Conservation (phyloP, 1,140 invertebrate species). For the Ylistrum balloti region DNA sequence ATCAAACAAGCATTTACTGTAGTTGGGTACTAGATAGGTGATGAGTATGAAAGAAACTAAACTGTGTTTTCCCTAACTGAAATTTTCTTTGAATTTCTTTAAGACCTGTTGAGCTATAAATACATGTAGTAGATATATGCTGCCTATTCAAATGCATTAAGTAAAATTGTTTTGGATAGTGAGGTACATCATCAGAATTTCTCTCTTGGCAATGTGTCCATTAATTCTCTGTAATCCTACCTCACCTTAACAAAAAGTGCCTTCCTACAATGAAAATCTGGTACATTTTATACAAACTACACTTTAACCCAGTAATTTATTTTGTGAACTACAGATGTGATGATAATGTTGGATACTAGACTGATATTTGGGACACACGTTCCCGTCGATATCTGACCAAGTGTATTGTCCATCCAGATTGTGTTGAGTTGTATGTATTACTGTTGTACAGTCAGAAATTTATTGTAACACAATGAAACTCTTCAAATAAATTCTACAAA, state of each 20-base stretch:
- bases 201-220: no score
- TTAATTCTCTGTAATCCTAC: neutral
- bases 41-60: neutral
- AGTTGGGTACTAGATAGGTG: neutral
- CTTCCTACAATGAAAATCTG: neutral
- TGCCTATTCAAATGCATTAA: neutral
- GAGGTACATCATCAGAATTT: neutral
- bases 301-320: neutral
- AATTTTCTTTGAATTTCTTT: neutral
- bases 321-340: neutral
- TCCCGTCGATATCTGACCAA: neutral
- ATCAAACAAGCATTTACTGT: neutral
- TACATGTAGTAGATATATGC: neutral
- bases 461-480: constrained; percentile 34
- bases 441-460: constrained; percentile 32
- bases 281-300: no score
- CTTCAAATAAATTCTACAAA: constrained; percentile 40
- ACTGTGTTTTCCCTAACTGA: neutral
- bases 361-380: neutral
- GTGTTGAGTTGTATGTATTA: constrained; percentile 14
- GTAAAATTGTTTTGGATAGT: neutral
- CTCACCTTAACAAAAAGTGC: constrained; percentile 18
- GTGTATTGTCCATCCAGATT: constrained; percentile 12
- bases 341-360: neutral
- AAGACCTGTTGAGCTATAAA: neutral